Evolutionary conservation across 37 sponge, comb jelly and placozoan species (phyloP).

Genomic region (Diacarnus erythraeanus): DNA sequence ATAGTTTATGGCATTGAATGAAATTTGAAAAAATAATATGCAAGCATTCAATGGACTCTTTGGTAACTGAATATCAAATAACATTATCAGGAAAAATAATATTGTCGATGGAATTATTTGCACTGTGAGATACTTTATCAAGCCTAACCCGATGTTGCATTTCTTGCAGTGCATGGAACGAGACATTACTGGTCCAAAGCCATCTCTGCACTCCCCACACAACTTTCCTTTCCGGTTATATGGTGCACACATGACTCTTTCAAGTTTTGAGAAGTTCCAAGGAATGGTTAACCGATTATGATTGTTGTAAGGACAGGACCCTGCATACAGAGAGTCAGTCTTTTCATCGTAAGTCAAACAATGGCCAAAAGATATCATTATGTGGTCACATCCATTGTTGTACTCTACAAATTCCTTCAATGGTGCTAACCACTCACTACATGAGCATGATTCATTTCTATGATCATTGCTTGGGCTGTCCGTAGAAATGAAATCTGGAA

Average conservation of each 20-base stretch:
- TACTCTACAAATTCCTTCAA: too few species aligned
- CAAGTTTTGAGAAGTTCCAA: not conserved
- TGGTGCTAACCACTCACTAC: too few species aligned
- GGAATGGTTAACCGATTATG: not conserved
- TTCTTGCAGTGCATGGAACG: not conserved
- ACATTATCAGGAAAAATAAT: not conserved
- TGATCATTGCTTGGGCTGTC: too few species aligned
- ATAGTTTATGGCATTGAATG: not conserved
- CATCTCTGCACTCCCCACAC: conserved; percentile 8
- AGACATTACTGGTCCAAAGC: not conserved
- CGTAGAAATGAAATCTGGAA: too few species aligned
- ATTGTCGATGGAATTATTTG: not conserved
- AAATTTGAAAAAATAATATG: not conserved
- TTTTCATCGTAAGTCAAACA: not conserved
- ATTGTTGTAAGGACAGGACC: not conserved
- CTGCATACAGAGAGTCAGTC: not conserved
- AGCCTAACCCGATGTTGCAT: not conserved
- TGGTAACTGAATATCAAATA: not conserved
- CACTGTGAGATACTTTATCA: not conserved
- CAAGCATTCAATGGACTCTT: not conserved
- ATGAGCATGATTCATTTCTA: too few species aligned
- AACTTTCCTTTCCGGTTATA: conserved; percentile 13
- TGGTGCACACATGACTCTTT: conserved; percentile 3
- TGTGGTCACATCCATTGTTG: not conserved
- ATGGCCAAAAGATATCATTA: not conserved